Evolutionary conservation across 2,888 invertebrate species (phyloP).

Genomic region (Hydropsyche betteni): DNA sequence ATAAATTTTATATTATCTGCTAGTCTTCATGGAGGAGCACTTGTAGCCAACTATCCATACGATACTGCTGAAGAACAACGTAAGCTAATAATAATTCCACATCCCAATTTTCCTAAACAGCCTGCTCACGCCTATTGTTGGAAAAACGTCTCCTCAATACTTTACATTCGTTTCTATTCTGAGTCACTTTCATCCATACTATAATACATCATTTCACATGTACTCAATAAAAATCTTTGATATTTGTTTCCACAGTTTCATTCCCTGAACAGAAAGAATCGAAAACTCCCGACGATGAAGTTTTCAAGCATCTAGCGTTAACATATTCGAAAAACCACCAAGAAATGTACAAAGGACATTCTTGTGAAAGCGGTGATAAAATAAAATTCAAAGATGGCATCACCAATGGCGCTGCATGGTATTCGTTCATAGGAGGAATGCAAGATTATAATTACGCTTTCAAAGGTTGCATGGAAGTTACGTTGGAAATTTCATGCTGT

Average conservation of each 20-base stretch:
- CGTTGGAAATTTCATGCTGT: slow-evolving; percentile 74
- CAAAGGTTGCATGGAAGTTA: slow-evolving; percentile 73
- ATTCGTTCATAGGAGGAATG: slow-evolving; percentile 69
- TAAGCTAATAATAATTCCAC: slow-evolving; percentile 53
- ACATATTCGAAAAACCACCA: slow-evolving; percentile 68
- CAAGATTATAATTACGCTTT: slow-evolving; percentile 75
- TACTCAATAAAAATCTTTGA: not conserved
- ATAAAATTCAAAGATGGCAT: slow-evolving; percentile 62
- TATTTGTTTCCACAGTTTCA: slow-evolving; percentile 51
- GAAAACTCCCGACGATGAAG: slow-evolving; percentile 72
- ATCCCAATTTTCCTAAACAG: too few species aligned
- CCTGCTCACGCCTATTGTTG: too few species aligned
- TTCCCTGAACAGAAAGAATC: slow-evolving; percentile 56
- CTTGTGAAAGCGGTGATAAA: too few species aligned
- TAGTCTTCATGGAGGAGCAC: slow-evolving; percentile 72
- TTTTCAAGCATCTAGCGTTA: slow-evolving; percentile 67
- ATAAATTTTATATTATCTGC: slow-evolving; percentile 71
- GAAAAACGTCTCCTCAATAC: too few species aligned
- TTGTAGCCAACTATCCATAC: slow-evolving; percentile 77
- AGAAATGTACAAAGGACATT: slow-evolving; percentile 64
- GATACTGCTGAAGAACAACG: slow-evolving; percentile 64
- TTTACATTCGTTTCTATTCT: too few species aligned
- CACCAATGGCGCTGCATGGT: slow-evolving; percentile 75
- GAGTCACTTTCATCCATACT: not conserved
- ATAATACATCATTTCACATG: not conserved